Evolutionary conservation across 2,113 vertebrate genomes (phyloP), one percentile per base, ranked within the genome.

Genomic region (Tretioscincus oriximinensis): DNA sequence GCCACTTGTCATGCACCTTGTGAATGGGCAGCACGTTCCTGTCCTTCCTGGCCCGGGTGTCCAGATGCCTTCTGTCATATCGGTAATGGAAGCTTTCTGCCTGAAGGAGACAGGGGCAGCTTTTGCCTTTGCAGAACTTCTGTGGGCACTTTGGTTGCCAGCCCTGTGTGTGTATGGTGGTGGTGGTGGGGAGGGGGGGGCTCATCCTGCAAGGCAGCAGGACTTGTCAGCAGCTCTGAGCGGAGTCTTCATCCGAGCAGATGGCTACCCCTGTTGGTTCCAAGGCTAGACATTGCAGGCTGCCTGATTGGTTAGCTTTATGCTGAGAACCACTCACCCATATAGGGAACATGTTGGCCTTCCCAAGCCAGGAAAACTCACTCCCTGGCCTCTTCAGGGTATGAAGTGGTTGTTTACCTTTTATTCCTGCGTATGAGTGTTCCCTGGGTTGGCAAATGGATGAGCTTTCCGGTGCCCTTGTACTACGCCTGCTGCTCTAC

Each of bases 21-120:
- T 97, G n/a, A 97, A 97, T 10, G 98, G 98, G 51, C 98, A 98
- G 90, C 92, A 96, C 26, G 88, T 99, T 91, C 97, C 98, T 12
- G 93, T 99, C 83, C 95, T 99, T 66, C 97, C 98, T 14, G 97
- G 97, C n/a, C 96, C 96, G 81, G 94, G 97, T 1, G 91, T 97
- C 24, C 98, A 99, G 88, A 98, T 99, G 92, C 97, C 97, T 20
- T 99, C 98, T 80, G 98, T 99, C 87, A 99, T 99, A 84, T 99
- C 98, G 91, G 98, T 99, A 93, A 97, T 97, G 80, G 73, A 68
- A 80, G 1, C 29, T 75, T 82, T 78, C 85, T 21, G 9, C 76
- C 0, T 45, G 0, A 78, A 68, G 51, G 65, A 76, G 76, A 64
- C 60, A 81, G 79, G 85, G 67, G 71, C 24, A 0, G n/a, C 9